These are phyloP conservation scores for Bombus confusus DNA, from an alignment of 1,140 invertebrate genomes.

Conservation along the genomic window DNA sequence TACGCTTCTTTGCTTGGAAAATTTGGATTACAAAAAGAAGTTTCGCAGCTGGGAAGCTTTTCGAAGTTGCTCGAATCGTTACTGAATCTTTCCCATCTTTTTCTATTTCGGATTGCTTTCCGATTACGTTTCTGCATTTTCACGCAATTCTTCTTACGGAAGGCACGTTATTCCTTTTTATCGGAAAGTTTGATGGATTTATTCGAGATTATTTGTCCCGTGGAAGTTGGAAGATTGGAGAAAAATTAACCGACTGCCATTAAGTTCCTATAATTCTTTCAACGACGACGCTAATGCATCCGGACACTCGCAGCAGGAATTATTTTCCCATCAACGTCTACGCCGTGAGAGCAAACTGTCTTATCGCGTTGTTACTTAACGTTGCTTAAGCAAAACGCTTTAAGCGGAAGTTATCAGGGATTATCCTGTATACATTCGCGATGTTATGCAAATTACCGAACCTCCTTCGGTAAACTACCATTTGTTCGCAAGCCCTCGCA, in stretches of 20 bases:
- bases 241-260: not conserved
- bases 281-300: not conserved
- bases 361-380: conserved; percentile 61
- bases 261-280: not conserved
- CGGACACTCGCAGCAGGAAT: not conserved
- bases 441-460: conserved; percentile 66
- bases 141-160: not conserved
- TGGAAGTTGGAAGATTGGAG: not conserved
- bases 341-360: conserved; percentile 19
- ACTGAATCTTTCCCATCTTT: not conserved
- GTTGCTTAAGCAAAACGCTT: conserved; percentile 60
- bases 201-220: not conserved
- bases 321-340: conserved; percentile 32
- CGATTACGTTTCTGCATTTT: not conserved
- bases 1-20: not conserved
- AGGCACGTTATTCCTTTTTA: not conserved
- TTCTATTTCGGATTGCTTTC: not conserved
- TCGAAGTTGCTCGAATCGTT: not conserved
- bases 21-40: not conserved
- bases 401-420: conserved; percentile 59
- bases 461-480: conserved; percentile 47
- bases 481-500: conserved; percentile 27
- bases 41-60: not conserved
- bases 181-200: conserved; percentile 3
- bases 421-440: conserved; percentile 64